Evolutionary conservation across 2,888 invertebrate genomes (phyloP).

Genomic region (Polyploca ridens): DNA sequence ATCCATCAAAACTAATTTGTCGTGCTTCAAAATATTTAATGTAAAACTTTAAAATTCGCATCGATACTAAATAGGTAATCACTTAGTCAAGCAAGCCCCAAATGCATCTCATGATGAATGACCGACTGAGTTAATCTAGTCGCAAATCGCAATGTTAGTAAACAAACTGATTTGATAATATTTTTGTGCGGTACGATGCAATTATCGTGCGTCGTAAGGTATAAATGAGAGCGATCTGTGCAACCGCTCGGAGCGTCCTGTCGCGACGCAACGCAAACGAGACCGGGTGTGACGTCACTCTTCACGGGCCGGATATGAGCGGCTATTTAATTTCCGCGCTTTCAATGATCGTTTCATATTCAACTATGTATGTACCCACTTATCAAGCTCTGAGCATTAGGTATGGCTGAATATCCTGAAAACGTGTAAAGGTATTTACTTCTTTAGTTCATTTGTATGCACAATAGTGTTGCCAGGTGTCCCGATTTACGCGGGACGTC

Average conservation of each 20-base stretch:
- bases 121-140: too few species aligned
- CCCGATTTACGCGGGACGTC: too few species aligned
- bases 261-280: not conserved
- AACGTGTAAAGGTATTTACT: not conserved
- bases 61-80: too few species aligned
- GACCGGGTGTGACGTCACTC: slow-evolving; percentile 42
- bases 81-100: too few species aligned
- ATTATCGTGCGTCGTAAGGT: not conserved
- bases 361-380: slow-evolving; percentile 54
- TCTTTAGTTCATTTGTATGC: too few species aligned
- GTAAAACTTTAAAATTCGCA: too few species aligned
- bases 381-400: slow-evolving; percentile 50
- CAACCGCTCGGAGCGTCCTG: not conserved
- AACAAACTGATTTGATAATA: not conserved
- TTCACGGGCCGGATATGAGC: slow-evolving; percentile 73
- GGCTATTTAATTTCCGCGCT: slow-evolving; percentile 82
- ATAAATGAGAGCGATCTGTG: not conserved
- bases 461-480: too few species aligned
- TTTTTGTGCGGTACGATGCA: not conserved
- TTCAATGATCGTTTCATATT: slow-evolving; percentile 73
- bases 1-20: too few species aligned
- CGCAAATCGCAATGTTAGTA: not conserved
- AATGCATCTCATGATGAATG: too few species aligned
- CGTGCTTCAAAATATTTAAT: too few species aligned
- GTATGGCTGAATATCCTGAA: not conserved